phyloP scores from a whole-genome alignment of 2,113 vertebrate genomes.

The Nesoenas mayeri region DNA sequence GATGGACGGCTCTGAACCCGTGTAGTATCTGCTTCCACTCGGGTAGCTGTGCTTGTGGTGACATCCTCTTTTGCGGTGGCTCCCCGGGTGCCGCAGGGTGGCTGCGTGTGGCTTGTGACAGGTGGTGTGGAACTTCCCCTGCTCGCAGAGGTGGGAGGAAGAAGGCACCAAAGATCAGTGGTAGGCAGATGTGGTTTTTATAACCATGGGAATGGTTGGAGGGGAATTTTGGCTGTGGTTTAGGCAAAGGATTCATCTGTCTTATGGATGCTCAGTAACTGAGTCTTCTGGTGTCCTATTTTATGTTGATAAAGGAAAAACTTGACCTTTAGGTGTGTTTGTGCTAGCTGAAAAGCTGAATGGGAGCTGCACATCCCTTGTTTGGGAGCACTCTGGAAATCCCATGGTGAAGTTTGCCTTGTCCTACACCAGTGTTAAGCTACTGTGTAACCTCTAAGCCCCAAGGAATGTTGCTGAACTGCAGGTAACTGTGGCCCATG shows the following conservation, averaged over 20 bases:
- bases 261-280: background rate
- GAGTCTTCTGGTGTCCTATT: background rate
- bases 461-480: background rate
- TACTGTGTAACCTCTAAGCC: background rate
- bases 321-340: background rate
- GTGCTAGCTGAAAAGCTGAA: background rate
- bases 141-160: background rate
- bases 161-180: background rate
- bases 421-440: background rate
- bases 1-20: background rate
- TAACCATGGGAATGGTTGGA: background rate
- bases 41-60: conserved; percentile 23
- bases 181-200: background rate
- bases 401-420: background rate
- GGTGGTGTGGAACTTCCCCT: conserved; percentile 16
- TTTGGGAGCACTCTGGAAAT: background rate
- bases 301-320: background rate
- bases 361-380: background rate
- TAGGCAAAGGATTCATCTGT: conserved; percentile 37
- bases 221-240: conserved; percentile 41
- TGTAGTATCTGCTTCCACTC: conserved; percentile 45
- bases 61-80: background rate
- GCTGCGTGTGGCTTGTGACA: conserved; percentile 30
- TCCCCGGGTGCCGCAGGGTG: background rate
- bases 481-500: background rate